These are phyloP conservation scores for Syncerus caffer DNA, from an alignment of 2,797 vertebrate species.

Conservation along the genomic window DNA sequence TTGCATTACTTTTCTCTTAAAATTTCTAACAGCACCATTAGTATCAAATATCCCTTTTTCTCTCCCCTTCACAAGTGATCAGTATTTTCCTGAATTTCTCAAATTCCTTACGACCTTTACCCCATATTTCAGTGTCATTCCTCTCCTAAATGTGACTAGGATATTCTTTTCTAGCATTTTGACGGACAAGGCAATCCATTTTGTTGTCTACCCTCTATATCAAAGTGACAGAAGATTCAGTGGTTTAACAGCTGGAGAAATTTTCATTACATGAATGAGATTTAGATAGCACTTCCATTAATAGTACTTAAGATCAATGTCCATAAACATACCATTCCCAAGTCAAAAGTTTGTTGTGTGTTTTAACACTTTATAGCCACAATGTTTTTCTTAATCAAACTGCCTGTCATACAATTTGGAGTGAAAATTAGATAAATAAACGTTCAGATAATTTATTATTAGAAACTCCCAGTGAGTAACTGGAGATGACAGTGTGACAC, in stretches of 20 bases:
- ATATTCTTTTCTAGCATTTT: conserved; percentile 71
- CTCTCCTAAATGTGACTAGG: conserved; percentile 37
- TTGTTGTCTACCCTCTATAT: conserved; percentile 69
- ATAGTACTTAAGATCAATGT: conserved; percentile 68
- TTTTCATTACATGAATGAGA: conserved; percentile 79
- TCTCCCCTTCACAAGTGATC: neutral
- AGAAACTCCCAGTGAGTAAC: neutral
- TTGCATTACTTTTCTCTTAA: neutral
- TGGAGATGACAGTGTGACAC: neutral
- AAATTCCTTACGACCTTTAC: conserved; percentile 50
- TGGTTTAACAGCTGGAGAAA: conserved; percentile 75
- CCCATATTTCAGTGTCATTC: conserved; percentile 57
- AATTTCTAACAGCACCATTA: neutral
- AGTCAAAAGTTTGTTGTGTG: conserved; percentile 18
- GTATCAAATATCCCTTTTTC: neutral
- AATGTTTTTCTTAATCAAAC: neutral
- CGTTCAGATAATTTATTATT: neutral
- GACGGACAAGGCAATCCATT: conserved; percentile 79
- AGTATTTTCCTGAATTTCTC: conserved; percentile 38
- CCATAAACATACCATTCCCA: conserved; percentile 63
- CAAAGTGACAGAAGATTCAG: conserved; percentile 78
- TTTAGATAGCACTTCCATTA: conserved; percentile 81
- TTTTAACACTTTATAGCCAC: conserved; percentile 20
- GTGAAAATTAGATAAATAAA: neutral
- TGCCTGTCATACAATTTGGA: neutral